Percentiles rank a stretch among this genome's conserved stretches.
Conservation (phyloP, 2,888 invertebrate species). For the Camponotus fellah region DNA sequence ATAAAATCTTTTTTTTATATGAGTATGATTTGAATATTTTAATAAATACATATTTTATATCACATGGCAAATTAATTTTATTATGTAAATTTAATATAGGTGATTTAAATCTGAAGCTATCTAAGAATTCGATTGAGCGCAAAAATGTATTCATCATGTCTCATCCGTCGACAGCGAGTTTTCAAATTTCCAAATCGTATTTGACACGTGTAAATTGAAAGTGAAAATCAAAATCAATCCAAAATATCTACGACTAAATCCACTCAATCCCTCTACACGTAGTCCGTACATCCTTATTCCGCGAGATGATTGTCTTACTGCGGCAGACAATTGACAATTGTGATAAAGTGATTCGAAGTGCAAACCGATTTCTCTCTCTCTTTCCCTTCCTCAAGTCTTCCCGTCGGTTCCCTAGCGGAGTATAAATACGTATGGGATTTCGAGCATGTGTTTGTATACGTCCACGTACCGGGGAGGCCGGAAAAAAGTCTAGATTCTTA, state of each 20-base stretch:
- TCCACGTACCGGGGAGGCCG: conserved; percentile 21
- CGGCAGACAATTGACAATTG: conserved; percentile 54
- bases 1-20: neutral
- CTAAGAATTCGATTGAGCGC: neutral
- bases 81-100: neutral
- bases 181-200: neutral
- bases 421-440: conserved; percentile 49
- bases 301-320: neutral
- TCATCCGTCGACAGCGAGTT: neutral
- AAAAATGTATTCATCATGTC: neutral
- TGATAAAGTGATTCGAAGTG: conserved; percentile 64
- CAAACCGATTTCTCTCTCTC: conserved; percentile 58
- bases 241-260: conserved; percentile 27
- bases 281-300: neutral
- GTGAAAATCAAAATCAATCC: neutral
- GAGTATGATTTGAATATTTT: neutral
- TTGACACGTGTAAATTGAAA: neutral
- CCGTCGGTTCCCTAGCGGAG: conserved; percentile 18
- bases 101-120: too few relatives aligned
- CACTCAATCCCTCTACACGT: neutral
- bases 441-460: conserved; percentile 39
- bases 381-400: conserved; percentile 57
- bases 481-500: conserved; percentile 63
- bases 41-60: neutral
- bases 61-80: neutral